Evolutionary conservation across 2,113 vertebrate genomes (phyloP).

Genomic region (Thamnaconus septentrionalis): DNA sequence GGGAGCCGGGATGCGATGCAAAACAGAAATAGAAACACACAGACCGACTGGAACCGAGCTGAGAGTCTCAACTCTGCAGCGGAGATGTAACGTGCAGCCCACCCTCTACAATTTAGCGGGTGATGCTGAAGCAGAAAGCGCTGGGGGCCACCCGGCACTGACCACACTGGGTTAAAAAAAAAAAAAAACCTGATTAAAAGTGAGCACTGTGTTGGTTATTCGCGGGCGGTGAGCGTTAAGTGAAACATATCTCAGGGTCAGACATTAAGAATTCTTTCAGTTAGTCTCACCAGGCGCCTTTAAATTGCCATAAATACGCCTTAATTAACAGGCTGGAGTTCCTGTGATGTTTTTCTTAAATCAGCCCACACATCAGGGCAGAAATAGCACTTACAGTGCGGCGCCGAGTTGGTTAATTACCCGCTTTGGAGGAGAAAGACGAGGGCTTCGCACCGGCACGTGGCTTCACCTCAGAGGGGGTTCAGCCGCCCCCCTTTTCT

Average conservation of each 20-base stretch:
- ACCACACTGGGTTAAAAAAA: background rate
- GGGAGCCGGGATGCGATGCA: no score
- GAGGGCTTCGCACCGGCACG: conserved; percentile 46
- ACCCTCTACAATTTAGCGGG: no score
- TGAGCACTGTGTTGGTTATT: conserved; percentile 37
- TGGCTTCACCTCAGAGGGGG: conserved; percentile 53
- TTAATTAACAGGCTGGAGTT: conserved; percentile 63
- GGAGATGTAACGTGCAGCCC: no score
- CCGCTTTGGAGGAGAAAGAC: conserved; percentile 34
- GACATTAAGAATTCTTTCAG: conserved; percentile 64
- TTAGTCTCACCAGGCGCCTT: conserved; percentile 47
- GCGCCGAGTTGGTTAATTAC: conserved; percentile 60
- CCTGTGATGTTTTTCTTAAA: conserved; percentile 58
- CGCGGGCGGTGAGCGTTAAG: conserved; percentile 26
- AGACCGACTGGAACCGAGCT: no score
- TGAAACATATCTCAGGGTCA: conserved; percentile 50
- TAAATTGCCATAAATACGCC: conserved; percentile 66
- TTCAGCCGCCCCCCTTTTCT: conserved; percentile 27
- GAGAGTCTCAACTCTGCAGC: no score
- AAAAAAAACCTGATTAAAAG: background rate
- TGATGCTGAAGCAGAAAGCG: background rate
- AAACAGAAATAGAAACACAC: no score
- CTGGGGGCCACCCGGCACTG: background rate
- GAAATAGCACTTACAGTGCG: conserved; percentile 65
- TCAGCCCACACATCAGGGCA: conserved; percentile 45